These are phyloP conservation scores for Dinoponera quadriceps DNA, from an alignment of 1,140 invertebrate species.

Conservation along the genomic window DNA sequence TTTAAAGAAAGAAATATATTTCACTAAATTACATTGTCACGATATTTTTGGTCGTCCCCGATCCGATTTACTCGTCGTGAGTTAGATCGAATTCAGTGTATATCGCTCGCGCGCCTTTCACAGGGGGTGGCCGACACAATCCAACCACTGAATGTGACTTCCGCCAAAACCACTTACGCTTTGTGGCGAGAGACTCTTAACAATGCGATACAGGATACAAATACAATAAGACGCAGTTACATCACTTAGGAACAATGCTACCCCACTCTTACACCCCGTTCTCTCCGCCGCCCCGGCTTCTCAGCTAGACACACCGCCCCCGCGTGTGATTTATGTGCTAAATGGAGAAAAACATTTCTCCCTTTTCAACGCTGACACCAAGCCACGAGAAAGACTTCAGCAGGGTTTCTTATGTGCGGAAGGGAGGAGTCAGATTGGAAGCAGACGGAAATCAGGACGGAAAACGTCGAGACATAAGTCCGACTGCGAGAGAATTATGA, in stretches of 20 bases:
- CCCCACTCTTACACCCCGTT: constrained; percentile 66
- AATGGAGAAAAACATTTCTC: constrained; percentile 86
- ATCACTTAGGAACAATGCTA: constrained; percentile 86
- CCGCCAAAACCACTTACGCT: constrained; percentile 86
- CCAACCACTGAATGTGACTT: constrained; percentile 85
- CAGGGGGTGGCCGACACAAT: constrained; percentile 81
- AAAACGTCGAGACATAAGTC: constrained; percentile 74
- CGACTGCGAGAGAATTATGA: constrained; percentile 64
- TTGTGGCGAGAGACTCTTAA: constrained; percentile 85
- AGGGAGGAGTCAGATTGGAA: constrained; percentile 67
- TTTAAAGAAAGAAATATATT: background rate
- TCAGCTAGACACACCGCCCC: constrained; percentile 70
- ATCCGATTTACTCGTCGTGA: constrained; percentile 29
- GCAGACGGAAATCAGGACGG: constrained; percentile 73
- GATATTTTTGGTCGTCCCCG: background rate
- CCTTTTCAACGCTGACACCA: constrained; percentile 73
- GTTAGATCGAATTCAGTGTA: constrained; percentile 73
- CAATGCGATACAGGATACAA: constrained; percentile 86
- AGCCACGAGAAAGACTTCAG: constrained; percentile 66
- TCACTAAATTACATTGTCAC: background rate
- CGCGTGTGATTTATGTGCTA: constrained; percentile 84
- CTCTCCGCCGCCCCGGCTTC: constrained; percentile 55
- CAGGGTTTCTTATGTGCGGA: constrained; percentile 68
- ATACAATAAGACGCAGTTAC: constrained; percentile 86
- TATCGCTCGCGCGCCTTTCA: constrained; percentile 75